Evolutionary conservation across 2,797 vertebrate species (phyloP), one percentile per base, ranked within the genome.

Genomic region (Gorsachius magnificus): DNA sequence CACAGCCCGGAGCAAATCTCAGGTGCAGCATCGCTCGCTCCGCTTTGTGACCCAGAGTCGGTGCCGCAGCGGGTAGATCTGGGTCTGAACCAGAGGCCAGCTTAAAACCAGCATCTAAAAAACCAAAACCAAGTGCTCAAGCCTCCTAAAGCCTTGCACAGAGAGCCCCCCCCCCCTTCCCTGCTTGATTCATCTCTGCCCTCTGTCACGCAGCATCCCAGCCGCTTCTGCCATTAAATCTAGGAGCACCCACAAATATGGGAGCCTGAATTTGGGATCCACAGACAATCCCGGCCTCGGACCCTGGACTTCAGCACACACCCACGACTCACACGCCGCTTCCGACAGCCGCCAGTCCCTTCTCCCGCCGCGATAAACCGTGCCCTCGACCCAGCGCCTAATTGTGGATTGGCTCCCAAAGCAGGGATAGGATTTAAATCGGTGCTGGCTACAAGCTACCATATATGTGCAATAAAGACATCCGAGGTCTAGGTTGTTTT

Each of bases 401-500:
- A n/a, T 11, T 19, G 72, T 22, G 75, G 79, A 21, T 38, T 58
- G 92, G 95, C 79, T 91, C 57, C 48, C 43, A 16, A 31, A 91
- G 89, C 89, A 4, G 61, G 9, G 48, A 48, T 61, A n/a, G 90
- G 96, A 91, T 96, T 97, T 95, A 75, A 75, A 74, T 33, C 85
- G 41, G 89, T 18, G 93, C 93, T 29, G 86, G 92, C 93, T 87
- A 31, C 94, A 87, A 93, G 89, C 93, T 92, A 95, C 95, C 94
- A 97, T 97, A 96, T 96, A 96, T 92, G 96, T 79, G 96, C 96
- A 96, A 96, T 95, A 93, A 63, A 92, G 89, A 93, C 94, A 92
- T 60, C 65, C 28, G 72, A 86, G 96, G 79, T 75, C 93, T 65
- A 41, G 21, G 70, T 24, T 89, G 94, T 83, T 93, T 94, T 93